Evolutionary conservation across 2,888 invertebrate species (phyloP).

Genomic region (Temnothorax ravouxi): DNA sequence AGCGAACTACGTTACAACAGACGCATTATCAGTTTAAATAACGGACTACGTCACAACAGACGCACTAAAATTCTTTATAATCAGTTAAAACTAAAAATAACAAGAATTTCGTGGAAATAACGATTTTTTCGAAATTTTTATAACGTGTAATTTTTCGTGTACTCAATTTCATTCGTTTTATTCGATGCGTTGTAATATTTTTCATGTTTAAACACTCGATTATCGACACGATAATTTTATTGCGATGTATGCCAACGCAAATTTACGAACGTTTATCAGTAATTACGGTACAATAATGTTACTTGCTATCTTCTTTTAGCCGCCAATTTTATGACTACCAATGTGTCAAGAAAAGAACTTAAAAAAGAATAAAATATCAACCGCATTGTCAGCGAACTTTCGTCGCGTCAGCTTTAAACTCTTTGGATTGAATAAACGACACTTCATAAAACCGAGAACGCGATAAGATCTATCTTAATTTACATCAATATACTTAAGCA

Average conservation of each 20-base stretch:
- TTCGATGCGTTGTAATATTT: not conserved
- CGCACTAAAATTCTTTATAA: not conserved
- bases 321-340: not conserved
- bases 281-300: constrained; percentile 4
- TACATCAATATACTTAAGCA: not conserved
- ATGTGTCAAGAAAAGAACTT: not conserved
- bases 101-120: not conserved
- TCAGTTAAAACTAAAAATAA: not conserved
- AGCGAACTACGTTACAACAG: too few species aligned
- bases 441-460: not conserved
- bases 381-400: not conserved
- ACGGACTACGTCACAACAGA: too few species aligned
- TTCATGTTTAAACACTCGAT: not conserved
- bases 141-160: not conserved
- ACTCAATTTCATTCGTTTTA: not conserved
- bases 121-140: not conserved
- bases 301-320: not conserved
- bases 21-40: too few species aligned
- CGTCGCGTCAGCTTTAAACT: not conserved
- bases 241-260: not conserved
- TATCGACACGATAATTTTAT: not conserved
- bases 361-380: constrained; percentile 14
- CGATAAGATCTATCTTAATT: constrained; percentile 34
- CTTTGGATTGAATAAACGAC: not conserved
- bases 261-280: not conserved